phyloP scores from a whole-genome alignment of 64 coral and sea anemone genomes.

The Pocillopora damicornis region DNA sequence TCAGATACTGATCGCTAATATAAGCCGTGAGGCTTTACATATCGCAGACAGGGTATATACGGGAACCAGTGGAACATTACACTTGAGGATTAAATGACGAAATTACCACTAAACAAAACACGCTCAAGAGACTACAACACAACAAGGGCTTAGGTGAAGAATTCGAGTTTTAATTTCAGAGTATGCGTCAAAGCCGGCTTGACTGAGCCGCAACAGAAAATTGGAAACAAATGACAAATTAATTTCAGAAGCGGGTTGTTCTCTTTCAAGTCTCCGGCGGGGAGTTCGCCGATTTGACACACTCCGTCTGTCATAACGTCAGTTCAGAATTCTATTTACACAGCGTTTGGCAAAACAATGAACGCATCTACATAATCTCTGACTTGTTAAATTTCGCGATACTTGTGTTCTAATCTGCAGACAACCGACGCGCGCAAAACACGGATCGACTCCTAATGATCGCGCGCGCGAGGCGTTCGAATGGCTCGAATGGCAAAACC shows the following conservation, averaged over 20 bases:
- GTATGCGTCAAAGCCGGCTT: slow-evolving; percentile 23
- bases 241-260: background rate
- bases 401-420: slow-evolving; percentile 14
- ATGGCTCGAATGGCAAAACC: no score
- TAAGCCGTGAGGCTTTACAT: background rate
- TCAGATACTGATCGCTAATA: background rate
- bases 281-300: slow-evolving; percentile 5
- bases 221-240: slow-evolving; percentile 37
- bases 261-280: slow-evolving; percentile 17
- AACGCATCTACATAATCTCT: slow-evolving; percentile 60
- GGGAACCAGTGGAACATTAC: background rate
- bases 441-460: background rate
- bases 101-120: slow-evolving; percentile 5
- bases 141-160: slow-evolving; percentile 22
- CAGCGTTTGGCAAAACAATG: slow-evolving; percentile 55
- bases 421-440: slow-evolving; percentile 8
- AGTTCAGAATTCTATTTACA: slow-evolving; percentile 69
- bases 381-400: slow-evolving; percentile 49
- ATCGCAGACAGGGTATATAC: background rate
- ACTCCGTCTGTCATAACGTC: slow-evolving; percentile 44
- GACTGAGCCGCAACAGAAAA: slow-evolving; percentile 2
- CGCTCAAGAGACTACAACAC: background rate
- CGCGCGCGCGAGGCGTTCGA: background rate
- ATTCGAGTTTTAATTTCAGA: slow-evolving; percentile 32
- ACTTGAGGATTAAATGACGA: slow-evolving; percentile 9